Conservation (phyloP, 2,888 invertebrate species). For the Dorcus parallelipipedus region DNA sequence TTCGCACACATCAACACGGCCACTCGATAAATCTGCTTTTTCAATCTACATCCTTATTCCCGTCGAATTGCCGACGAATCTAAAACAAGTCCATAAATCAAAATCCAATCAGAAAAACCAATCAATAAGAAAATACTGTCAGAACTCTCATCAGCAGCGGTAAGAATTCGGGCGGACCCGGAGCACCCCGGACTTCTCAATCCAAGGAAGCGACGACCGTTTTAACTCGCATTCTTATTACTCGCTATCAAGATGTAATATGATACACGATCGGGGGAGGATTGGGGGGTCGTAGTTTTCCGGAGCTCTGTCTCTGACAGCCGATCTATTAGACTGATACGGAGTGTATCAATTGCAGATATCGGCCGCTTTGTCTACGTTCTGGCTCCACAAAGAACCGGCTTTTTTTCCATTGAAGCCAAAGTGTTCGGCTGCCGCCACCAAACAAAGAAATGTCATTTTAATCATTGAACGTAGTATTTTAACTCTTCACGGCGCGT, state of each 20-base stretch:
- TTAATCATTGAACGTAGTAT: too few relatives aligned
- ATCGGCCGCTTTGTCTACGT: conserved; percentile 1
- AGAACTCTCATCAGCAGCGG: too few relatives aligned
- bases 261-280: neutral
- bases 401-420: too few relatives aligned
- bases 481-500: too few relatives aligned
- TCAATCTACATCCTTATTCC: neutral
- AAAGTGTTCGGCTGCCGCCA: too few relatives aligned
- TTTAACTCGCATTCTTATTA: neutral
- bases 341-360: conserved; percentile 2
- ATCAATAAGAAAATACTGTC: conserved; percentile 12
- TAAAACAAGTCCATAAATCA: conserved; percentile 12
- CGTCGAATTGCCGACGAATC: neutral
- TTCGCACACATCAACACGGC: neutral
- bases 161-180: too few relatives aligned
- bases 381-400: neutral
- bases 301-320: neutral
- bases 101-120: conserved; percentile 25
- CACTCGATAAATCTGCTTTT: neutral
- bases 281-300: neutral
- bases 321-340: conserved; percentile 3
- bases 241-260: conserved; percentile 1
- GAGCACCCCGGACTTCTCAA: neutral
- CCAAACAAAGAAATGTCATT: too few relatives aligned
- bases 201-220: neutral